These are phyloP conservation scores for Ibidorhyncha struthersii DNA, from an alignment of 2,113 vertebrate species.

Conservation along the genomic window DNA sequence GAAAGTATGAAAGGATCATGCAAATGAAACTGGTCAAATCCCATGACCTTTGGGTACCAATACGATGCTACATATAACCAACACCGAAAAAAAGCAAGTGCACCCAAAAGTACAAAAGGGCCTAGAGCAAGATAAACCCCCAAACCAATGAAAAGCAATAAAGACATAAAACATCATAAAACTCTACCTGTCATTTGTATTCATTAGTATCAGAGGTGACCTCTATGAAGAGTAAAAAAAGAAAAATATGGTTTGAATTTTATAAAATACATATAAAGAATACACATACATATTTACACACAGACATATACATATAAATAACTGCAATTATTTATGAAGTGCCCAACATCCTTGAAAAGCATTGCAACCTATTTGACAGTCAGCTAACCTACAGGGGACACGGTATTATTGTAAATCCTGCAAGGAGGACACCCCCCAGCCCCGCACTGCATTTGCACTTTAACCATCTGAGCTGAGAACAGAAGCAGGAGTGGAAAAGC, in stretches of 20 bases:
- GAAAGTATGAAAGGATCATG: background rate
- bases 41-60: background rate
- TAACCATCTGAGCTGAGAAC: background rate
- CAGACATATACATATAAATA: background rate
- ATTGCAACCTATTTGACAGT: background rate
- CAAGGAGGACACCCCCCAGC: rapidly evolving
- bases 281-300: background rate
- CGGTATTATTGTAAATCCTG: background rate
- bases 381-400: background rate
- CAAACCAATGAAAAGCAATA: background rate
- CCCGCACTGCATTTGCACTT: background rate
- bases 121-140: background rate
- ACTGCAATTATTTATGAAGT: background rate
- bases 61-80: background rate
- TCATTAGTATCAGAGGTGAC: background rate
- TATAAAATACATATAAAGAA: background rate
- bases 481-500: background rate
- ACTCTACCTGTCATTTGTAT: background rate
- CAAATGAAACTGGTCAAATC: background rate
- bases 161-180: background rate
- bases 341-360: background rate
- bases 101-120: background rate
- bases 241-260: background rate
- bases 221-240: background rate
- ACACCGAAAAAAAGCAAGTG: background rate